These are phyloP conservation scores for Tyrophagus putrescentiae DNA, from an alignment of 1,140 invertebrate species.

Conservation along the genomic window DNA sequence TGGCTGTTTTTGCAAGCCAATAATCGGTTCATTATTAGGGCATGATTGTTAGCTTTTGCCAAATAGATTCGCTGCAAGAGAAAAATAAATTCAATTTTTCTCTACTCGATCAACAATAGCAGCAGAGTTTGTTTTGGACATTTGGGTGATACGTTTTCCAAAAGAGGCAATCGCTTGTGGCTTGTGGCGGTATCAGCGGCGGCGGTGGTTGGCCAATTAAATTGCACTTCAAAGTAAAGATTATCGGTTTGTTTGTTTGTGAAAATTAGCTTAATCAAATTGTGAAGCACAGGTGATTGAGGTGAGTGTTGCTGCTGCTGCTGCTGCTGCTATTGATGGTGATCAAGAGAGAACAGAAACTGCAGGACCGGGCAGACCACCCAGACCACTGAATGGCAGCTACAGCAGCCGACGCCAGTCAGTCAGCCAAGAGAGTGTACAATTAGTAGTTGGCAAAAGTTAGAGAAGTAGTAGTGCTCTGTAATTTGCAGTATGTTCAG, in stretches of 20 bases:
- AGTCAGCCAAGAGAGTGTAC: not conserved
- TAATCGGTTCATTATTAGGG: slow-evolving; percentile 10
- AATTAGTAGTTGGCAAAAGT: no score
- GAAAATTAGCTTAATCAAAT: slow-evolving; percentile 6
- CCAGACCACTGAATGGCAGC: not conserved
- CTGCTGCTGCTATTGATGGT: not conserved
- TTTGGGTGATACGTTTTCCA: no score
- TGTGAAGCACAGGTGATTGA: no score
- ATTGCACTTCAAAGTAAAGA: not conserved
- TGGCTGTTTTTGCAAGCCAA: slow-evolving; percentile 1
- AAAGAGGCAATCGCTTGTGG: no score
- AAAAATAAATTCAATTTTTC: no score
- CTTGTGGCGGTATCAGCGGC: not conserved
- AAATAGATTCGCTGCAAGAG: no score
- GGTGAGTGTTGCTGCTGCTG: no score
- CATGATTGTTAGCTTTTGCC: no score
- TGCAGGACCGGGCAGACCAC: no score
- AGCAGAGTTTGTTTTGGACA: no score
- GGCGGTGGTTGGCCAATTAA: not conserved
- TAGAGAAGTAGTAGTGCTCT: no score
- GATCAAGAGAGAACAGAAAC: not conserved
- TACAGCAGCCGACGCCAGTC: slow-evolving; percentile 1
- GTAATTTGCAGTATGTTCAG: not conserved
- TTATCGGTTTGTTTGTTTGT: slow-evolving; percentile 14
- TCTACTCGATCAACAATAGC: no score